Percentiles rank a stretch among this genome's conserved stretches.
These are phyloP conservation scores for Scaptodrosophila latifasciaeformis DNA, from an alignment of 2,888 invertebrate genomes.

Conservation along the genomic window DNA sequence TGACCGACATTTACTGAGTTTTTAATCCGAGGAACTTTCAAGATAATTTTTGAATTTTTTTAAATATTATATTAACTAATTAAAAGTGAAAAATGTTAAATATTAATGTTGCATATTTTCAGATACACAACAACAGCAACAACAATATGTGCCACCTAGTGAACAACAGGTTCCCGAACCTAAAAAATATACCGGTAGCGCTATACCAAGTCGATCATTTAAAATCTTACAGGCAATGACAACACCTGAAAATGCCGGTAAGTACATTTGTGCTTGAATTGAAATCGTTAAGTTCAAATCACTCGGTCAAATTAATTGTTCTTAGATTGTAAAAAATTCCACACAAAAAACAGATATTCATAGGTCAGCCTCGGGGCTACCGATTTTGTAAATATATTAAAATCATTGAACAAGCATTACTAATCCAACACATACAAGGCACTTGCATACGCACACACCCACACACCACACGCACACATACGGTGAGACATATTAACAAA, in stretches of 20 bases:
- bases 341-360: slow-evolving; percentile 15
- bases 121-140: slow-evolving; percentile 70
- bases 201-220: slow-evolving; percentile 88
- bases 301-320: not conserved
- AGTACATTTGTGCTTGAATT: slow-evolving; percentile 63
- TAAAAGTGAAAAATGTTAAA: too few relatives aligned
- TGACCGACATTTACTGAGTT: too few relatives aligned
- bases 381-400: slow-evolving; percentile 46
- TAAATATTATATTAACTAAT: too few relatives aligned
- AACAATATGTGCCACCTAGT: slow-evolving; percentile 79
- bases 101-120: not conserved
- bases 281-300: not conserved
- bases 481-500: slow-evolving; percentile 20
- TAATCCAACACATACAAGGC: slow-evolving; percentile 22
- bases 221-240: slow-evolving; percentile 88
- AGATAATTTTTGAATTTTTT: not conserved
- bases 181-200: slow-evolving; percentile 84
- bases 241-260: slow-evolving; percentile 81
- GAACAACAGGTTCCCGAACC: slow-evolving; percentile 82
- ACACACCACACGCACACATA: slow-evolving; percentile 22
- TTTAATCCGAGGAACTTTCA: too few relatives aligned
- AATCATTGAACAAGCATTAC: slow-evolving; percentile 30
- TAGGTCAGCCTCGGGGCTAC: slow-evolving; percentile 1
- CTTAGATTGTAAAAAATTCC: slow-evolving; percentile 6
- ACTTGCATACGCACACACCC: slow-evolving; percentile 10